Percentiles rank a stretch among this genome's conserved stretches.
Conservation (phyloP, 2,113 vertebrate species). For the Oophaga pumilio region DNA sequence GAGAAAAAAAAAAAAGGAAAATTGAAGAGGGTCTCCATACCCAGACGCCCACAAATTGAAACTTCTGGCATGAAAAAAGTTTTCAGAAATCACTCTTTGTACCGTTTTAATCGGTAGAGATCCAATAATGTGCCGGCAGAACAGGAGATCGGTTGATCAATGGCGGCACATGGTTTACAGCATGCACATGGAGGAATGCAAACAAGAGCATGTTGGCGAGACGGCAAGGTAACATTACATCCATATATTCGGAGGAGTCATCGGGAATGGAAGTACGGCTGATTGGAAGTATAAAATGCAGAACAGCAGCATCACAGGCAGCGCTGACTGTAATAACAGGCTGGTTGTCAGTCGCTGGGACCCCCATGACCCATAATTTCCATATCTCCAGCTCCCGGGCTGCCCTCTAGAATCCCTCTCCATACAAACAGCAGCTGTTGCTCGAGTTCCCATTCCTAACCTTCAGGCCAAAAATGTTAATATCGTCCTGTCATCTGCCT, state of each 20-base stretch:
- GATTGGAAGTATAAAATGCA: neutral
- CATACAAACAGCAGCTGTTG: constrained; percentile 49
- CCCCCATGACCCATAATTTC: constrained; percentile 43
- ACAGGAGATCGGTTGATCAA: too few species aligned
- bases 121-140: too few species aligned
- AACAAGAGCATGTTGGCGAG: neutral
- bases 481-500: constrained; percentile 44
- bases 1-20: too few species aligned
- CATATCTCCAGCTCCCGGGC: constrained; percentile 33
- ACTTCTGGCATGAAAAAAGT: too few species aligned
- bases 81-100: too few species aligned
- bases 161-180: neutral
- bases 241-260: neutral
- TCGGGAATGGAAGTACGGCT: neutral
- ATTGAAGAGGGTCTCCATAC: too few species aligned
- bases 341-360: constrained; percentile 10
- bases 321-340: neutral
- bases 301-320: neutral
- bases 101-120: too few species aligned
- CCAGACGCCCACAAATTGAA: too few species aligned
- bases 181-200: neutral
- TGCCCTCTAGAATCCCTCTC: constrained; percentile 24
- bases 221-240: neutral
- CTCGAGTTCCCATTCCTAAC: constrained; percentile 32
- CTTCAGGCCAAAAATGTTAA: constrained; percentile 44